phyloP scores from a whole-genome alignment of 2,888 invertebrate species.

The Therioaphis trifolii region DNA sequence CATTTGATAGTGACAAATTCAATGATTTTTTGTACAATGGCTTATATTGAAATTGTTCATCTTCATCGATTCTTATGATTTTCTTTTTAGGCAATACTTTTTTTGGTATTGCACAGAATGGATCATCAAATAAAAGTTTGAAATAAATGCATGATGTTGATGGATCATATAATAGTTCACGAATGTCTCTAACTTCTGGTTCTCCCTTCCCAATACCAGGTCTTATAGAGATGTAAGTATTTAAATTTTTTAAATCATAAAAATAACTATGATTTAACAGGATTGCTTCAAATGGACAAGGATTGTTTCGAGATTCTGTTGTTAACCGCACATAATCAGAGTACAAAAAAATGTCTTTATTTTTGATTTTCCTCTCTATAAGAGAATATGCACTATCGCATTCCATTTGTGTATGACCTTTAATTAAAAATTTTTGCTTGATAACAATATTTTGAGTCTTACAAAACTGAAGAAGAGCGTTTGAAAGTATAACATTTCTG shows the following conservation, averaged over 20 bases:
- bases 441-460: conserved; percentile 64
- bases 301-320: too few species aligned
- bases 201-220: conserved; percentile 23
- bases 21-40: conserved; percentile 5
- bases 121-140: conserved; percentile 27
- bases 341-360: too few species aligned
- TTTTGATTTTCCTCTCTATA: conserved; percentile 64
- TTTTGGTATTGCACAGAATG: conserved; percentile 20
- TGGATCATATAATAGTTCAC: conserved; percentile 35
- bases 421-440: conserved; percentile 66
- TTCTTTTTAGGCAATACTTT: conserved; percentile 17
- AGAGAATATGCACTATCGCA: conserved; percentile 66
- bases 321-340: too few species aligned
- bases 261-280: not conserved
- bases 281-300: too few species aligned
- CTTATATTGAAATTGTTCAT: not conserved
- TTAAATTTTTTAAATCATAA: conserved; percentile 7
- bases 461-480: conserved; percentile 66
- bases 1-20: not conserved
- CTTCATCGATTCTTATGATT: not conserved
- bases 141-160: conserved; percentile 5
- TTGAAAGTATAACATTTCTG: conserved; percentile 66
- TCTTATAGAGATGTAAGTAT: conserved; percentile 4
- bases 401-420: conserved; percentile 67
- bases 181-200: conserved; percentile 3